A percentile compares a stretch with the other conserved stretches of the same genome.
Conservation (phyloP, 2,888 invertebrate species). For the Limnephilus marmoratus region DNA sequence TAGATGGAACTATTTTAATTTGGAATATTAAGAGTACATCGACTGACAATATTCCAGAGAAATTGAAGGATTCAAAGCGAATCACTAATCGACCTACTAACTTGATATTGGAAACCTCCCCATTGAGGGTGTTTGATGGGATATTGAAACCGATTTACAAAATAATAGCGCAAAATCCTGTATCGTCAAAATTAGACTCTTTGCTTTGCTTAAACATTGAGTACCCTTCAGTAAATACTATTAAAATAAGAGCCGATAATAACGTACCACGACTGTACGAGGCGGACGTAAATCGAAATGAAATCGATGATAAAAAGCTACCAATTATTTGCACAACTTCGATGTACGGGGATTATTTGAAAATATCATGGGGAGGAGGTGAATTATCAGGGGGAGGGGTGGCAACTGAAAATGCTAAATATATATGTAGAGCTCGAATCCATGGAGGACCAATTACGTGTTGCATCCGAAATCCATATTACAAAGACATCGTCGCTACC, state of each 20-base stretch:
- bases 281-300: slow-evolving; percentile 6
- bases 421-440: slow-evolving; percentile 75
- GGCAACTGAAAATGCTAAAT: slow-evolving; percentile 78
- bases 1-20: slow-evolving; percentile 83
- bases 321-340: slow-evolving; percentile 72
- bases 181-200: slow-evolving; percentile 71
- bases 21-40: slow-evolving; percentile 76
- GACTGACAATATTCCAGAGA: slow-evolving; percentile 68
- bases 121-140: slow-evolving; percentile 79
- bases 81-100: slow-evolving; percentile 77
- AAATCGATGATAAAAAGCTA: slow-evolving; percentile 31
- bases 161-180: slow-evolving; percentile 74
- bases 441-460: slow-evolving; percentile 85
- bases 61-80: slow-evolving; percentile 74
- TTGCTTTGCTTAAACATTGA: slow-evolving; percentile 74
- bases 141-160: slow-evolving; percentile 81
- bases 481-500: slow-evolving; percentile 80
- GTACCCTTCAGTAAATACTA: slow-evolving; percentile 70
- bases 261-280: slow-evolving; percentile 73
- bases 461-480: slow-evolving; percentile 80
- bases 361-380: slow-evolving; percentile 82
- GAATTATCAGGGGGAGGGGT: slow-evolving; percentile 81
- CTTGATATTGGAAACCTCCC: slow-evolving; percentile 79
- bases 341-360: slow-evolving; percentile 73
- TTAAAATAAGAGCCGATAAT: slow-evolving; percentile 70